These are phyloP conservation scores for Hyles lineata DNA, from an alignment of 2,888 invertebrate species.

Conservation along the genomic window DNA sequence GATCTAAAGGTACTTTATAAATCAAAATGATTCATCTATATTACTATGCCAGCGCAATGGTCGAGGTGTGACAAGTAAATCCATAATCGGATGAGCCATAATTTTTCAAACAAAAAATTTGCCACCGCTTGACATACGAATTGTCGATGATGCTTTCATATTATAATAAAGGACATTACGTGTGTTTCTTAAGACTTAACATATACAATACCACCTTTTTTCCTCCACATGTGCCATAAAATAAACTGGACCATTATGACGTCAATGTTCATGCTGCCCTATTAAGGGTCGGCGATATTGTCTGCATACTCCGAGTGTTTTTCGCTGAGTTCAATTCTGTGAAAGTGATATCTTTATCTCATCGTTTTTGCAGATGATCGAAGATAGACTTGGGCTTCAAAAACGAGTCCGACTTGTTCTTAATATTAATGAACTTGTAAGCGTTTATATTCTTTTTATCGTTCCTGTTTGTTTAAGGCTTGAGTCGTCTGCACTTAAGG, in stretches of 20 bases:
- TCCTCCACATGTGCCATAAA: conserved; percentile 28
- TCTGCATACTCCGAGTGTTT: conserved; percentile 35
- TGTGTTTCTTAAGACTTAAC: not conserved
- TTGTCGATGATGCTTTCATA: too few species aligned
- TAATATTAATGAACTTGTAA: conserved; percentile 12
- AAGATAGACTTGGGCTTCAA: conserved; percentile 19
- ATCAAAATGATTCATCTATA: too few species aligned
- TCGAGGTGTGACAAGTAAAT: too few species aligned
- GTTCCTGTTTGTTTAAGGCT: not conserved
- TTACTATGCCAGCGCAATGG: too few species aligned
- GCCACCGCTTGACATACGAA: too few species aligned
- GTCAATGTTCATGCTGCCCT: conserved; percentile 35
- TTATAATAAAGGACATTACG: not conserved
- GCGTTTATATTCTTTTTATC: conserved; percentile 2
- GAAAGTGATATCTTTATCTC: conserved; percentile 38
- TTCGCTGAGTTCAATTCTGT: conserved; percentile 34
- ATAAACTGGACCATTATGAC: conserved; percentile 33
- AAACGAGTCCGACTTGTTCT: conserved; percentile 15
- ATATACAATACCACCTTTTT: conserved; percentile 8
- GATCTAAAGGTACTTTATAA: too few species aligned
- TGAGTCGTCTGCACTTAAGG: not conserved
- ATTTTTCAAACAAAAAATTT: too few species aligned
- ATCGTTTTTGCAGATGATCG: conserved; percentile 27
- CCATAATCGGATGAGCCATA: too few species aligned
- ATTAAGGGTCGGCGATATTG: conserved; percentile 35